Percentiles rank a stretch among this genome's conserved stretches.
phyloP scores from a whole-genome alignment of 1,140 invertebrate species.

The Nasonia vitripennis region DNA sequence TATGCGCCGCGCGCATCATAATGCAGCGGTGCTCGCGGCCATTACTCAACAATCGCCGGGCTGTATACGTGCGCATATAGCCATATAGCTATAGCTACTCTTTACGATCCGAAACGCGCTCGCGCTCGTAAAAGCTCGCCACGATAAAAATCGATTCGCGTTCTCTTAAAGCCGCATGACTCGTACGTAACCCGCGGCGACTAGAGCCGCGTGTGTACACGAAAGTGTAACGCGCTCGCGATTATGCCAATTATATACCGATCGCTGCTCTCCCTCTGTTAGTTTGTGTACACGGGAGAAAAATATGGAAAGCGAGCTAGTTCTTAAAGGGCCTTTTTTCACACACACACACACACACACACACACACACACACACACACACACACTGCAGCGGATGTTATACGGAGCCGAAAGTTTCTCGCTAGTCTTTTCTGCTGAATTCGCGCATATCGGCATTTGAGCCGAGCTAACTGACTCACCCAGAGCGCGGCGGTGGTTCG shows the following conservation, averaged over 20 bases:
- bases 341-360: too few relatives aligned
- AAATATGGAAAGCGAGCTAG: not conserved
- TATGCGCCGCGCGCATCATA: not conserved
- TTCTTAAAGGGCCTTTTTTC: not conserved
- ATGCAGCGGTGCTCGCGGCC: not conserved
- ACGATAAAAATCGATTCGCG: conserved; percentile 49
- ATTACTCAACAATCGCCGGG: conserved; percentile 36
- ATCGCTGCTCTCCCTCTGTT: not conserved
- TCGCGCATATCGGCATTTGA: too few relatives aligned
- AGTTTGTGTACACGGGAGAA: not conserved
- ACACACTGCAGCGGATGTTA: too few relatives aligned
- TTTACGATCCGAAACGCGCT: conserved; percentile 38
- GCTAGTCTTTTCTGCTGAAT: too few relatives aligned
- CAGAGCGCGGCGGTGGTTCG: too few relatives aligned
- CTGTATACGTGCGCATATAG: not conserved
- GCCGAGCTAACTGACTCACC: too few relatives aligned
- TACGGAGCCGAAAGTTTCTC: too few relatives aligned
- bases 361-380: too few relatives aligned
- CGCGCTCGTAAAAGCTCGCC: conserved; percentile 33
- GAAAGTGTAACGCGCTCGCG: conserved; percentile 25
- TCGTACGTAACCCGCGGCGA: too few relatives aligned
- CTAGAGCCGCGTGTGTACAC: too few relatives aligned
- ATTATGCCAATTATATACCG: conserved; percentile 28
- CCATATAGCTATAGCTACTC: not conserved
- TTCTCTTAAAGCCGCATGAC: not conserved